phyloP scores from a whole-genome alignment of 2,113 vertebrate genomes.

The Malaclemys terrapin region DNA sequence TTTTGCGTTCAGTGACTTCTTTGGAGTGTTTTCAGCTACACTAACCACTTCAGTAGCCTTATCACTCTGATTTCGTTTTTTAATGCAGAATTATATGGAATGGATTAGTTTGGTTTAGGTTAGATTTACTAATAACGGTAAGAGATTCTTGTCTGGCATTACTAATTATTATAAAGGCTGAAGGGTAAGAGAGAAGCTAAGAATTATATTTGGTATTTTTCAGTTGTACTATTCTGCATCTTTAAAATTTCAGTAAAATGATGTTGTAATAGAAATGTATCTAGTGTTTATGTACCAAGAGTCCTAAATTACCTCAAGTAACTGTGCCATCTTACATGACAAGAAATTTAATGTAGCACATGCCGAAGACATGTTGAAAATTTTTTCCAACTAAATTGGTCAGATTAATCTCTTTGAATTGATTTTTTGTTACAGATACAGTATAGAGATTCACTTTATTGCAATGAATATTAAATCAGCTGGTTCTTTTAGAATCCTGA shows the following conservation, averaged over 20 bases:
- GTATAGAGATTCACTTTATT: constrained; percentile 41
- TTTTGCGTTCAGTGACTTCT: background rate
- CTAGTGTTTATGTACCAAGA: constrained; percentile 44
- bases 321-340: constrained; percentile 68
- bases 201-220: constrained; percentile 18
- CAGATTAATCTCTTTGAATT: constrained; percentile 52
- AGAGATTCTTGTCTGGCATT: background rate
- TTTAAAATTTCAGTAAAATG: constrained; percentile 55
- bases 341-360: constrained; percentile 61
- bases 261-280: constrained; percentile 19
- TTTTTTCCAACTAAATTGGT: constrained; percentile 58
- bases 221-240: constrained; percentile 20
- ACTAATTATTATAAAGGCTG: background rate
- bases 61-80: constrained; percentile 1
- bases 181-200: background rate
- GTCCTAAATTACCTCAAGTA: constrained; percentile 68
- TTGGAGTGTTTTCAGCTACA: background rate
- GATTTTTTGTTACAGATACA: constrained; percentile 29
- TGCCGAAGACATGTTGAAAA: constrained; percentile 54
- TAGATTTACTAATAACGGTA: background rate
- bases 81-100: background rate
- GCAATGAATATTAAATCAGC: background rate
- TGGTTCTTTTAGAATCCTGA: constrained; percentile 42
- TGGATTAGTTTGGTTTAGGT: background rate
- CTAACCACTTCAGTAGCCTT: background rate